Evolutionary conservation across 2,113 vertebrate species (phyloP).

Genomic region (Corythaixoides concolor): DNA sequence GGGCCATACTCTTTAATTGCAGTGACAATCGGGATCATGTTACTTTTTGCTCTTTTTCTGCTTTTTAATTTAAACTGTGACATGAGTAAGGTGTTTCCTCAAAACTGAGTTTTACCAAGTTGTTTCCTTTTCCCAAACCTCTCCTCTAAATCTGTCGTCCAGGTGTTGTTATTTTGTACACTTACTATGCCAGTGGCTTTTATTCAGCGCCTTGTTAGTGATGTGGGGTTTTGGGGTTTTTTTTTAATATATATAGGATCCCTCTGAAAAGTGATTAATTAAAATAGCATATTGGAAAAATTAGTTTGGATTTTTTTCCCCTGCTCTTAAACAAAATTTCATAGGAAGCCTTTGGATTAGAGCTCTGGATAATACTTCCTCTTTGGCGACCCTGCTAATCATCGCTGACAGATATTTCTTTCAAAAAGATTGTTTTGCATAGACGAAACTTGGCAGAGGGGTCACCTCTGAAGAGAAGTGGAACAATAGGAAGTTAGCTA

Average conservation of each 20-base stretch:
- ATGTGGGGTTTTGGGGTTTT: not conserved
- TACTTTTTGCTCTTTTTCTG: not conserved
- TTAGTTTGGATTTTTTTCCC: not conserved
- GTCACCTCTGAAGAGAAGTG: not conserved
- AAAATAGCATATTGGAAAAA: not conserved
- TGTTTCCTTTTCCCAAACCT: not conserved
- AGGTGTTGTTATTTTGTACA: not conserved
- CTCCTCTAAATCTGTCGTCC: not conserved
- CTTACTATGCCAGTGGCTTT: not conserved
- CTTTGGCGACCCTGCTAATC: not conserved
- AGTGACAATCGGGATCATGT: accelerated
- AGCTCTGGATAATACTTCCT: not conserved
- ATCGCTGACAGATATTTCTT: not conserved
- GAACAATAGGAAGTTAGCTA: not conserved
- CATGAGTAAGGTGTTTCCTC: not conserved
- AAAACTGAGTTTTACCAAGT: not conserved
- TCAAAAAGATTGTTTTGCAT: not conserved
- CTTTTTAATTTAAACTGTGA: not conserved
- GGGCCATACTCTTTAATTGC: not conserved
- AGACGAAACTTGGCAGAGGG: not conserved
- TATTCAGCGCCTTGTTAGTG: not conserved
- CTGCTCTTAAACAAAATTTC: not conserved
- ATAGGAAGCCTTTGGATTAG: not conserved
- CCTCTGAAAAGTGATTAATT: not conserved
- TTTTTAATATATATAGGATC: not conserved